Percentiles rank a stretch among this genome's conserved stretches.
Conservation (phyloP, 2,113 vertebrate species). For the Ranitomeya variabilis region DNA sequence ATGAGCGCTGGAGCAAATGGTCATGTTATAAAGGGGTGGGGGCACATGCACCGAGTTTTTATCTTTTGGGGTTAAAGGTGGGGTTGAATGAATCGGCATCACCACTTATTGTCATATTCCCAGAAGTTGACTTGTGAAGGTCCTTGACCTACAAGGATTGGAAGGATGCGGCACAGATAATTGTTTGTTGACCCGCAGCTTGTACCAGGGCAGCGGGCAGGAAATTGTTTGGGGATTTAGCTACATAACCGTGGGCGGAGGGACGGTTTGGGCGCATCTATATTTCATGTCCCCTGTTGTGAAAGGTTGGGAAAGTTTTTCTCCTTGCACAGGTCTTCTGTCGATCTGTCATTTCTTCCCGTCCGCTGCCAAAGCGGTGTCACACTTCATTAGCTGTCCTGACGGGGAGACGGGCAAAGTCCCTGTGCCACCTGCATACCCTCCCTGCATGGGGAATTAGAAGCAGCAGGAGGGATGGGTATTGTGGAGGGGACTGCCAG, state of each 20-base stretch:
- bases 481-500: neutral
- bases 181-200: constrained; percentile 27
- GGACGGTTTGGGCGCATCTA: constrained; percentile 22
- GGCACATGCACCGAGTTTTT: neutral
- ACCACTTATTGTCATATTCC: neutral
- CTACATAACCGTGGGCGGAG: neutral
- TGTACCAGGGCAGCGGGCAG: neutral
- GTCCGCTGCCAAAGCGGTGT: constrained; percentile 49
- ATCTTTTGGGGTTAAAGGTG: neutral
- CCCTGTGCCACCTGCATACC: constrained; percentile 8
- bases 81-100: neutral
- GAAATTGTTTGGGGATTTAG: constrained; percentile 43
- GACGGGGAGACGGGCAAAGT: constrained; percentile 32
- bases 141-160: neutral
- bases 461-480: neutral
- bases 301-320: constrained; percentile 25
- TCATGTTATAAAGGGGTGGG: neutral
- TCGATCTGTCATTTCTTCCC: constrained; percentile 41
- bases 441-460: constrained; percentile 18
- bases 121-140: neutral
- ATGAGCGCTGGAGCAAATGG: neutral
- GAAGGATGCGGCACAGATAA: neutral
- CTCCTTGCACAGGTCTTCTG: constrained; percentile 11
- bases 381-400: constrained; percentile 46
- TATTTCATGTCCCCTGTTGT: constrained; percentile 27